Conservation (phyloP, 2,113 vertebrate genomes). For the Delphinapterus leucas region DNA sequence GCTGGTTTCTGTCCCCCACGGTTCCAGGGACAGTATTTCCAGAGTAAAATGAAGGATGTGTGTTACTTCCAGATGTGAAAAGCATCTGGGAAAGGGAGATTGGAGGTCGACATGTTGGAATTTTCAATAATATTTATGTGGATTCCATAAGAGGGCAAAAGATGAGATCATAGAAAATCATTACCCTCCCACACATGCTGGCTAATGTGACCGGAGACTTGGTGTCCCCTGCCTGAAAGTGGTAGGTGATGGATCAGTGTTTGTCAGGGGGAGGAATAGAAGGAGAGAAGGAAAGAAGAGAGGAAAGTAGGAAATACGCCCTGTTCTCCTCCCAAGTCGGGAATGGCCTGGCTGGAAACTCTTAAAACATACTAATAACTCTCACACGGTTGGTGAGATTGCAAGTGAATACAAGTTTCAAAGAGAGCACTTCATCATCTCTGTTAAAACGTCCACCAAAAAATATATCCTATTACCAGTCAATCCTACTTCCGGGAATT, state of each 20-base stretch:
- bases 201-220: neutral
- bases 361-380: neutral
- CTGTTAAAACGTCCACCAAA: neutral
- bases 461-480: neutral
- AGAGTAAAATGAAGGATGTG: slow-evolving; percentile 20
- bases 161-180: neutral
- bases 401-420: slow-evolving; percentile 16
- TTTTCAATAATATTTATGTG: slow-evolving; percentile 34
- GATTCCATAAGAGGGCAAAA: neutral
- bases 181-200: neutral
- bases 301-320: neutral
- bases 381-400: neutral
- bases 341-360: neutral
- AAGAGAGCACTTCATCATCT: neutral
- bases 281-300: neutral
- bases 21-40: slow-evolving; percentile 25
- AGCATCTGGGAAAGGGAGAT: slow-evolving; percentile 36
- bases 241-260: neutral
- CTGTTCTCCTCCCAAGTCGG: neutral
- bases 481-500: slow-evolving; percentile 17
- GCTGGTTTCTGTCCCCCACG: slow-evolving; percentile 30
- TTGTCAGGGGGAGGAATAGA: neutral
- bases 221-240: neutral
- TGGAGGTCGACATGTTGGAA: slow-evolving; percentile 22
- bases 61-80: slow-evolving; percentile 51